phyloP scores from a whole-genome alignment of 2,113 vertebrate species.

The Hyperopisus bebe region DNA sequence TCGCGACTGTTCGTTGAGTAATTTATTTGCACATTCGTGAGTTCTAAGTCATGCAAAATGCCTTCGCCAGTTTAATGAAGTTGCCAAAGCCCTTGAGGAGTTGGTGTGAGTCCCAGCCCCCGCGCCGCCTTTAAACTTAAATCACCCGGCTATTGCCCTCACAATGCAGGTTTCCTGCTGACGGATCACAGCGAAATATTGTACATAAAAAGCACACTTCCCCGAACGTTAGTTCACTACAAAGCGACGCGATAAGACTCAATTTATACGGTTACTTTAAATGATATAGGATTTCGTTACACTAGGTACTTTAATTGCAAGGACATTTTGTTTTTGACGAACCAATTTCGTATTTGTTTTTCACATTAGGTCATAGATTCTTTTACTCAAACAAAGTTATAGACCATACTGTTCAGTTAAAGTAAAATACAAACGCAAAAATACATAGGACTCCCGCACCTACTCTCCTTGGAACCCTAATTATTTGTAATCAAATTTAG shows the following conservation, averaged over 20 bases:
- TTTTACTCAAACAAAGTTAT: not conserved
- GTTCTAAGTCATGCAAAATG: not conserved
- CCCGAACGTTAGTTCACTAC: not conserved
- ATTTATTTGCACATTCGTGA: not conserved
- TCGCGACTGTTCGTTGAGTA: not conserved
- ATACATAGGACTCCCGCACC: not conserved
- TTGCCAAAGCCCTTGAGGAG: not conserved
- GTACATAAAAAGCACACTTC: not conserved
- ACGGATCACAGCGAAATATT: not conserved
- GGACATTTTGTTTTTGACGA: not conserved
- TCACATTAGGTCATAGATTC: not conserved
- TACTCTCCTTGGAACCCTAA: not conserved
- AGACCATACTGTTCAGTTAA: not conserved
- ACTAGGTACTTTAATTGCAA: not conserved
- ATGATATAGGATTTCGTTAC: not conserved
- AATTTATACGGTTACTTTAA: not conserved
- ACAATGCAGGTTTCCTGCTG: not conserved
- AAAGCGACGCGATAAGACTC: not conserved
- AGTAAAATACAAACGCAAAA: not conserved
- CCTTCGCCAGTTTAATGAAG: not conserved
- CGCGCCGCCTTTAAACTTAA: not conserved
- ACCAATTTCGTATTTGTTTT: not conserved
- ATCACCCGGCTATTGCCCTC: conserved; percentile 2
- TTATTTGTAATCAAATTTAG: not conserved
- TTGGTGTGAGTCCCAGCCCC: not conserved